phyloP scores from a whole-genome alignment of 2,113 vertebrate species.

The mouse (Mus musculus) region GRCm39 chr2:126485501-126486000 shows the following conservation, averaged over 20 bases:
- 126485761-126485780: slow-evolving; percentile 91
- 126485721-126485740: slow-evolving; percentile 94
- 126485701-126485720: slow-evolving; percentile 92
- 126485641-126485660: neutral
- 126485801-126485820: neutral
- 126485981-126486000: slow-evolving; percentile 79
- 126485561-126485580: slow-evolving; percentile 92
- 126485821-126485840: slow-evolving; percentile 89
- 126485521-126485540: slow-evolving; percentile 94
- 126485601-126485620: neutral
- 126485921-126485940: slow-evolving; percentile 91
- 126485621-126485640: neutral
- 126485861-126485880: slow-evolving; percentile 95
- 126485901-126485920: slow-evolving; percentile 94
- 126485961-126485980: slow-evolving; percentile 93
- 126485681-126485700: slow-evolving; percentile 89
- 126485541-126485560: slow-evolving; percentile 95
- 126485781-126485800: slow-evolving; percentile 87
- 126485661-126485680: slow-evolving; percentile 82
- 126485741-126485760: slow-evolving; percentile 96
- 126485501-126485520: slow-evolving; percentile 93
- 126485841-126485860: slow-evolving; percentile 96
- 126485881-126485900: slow-evolving; percentile 89
- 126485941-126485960: slow-evolving; percentile 78
- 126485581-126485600: slow-evolving; percentile 64